A percentile compares a stretch with the other conserved stretches of the same genome.
phyloP scores from a whole-genome alignment of 2,113 vertebrate species.

The Oriolus oriolus region DNA sequence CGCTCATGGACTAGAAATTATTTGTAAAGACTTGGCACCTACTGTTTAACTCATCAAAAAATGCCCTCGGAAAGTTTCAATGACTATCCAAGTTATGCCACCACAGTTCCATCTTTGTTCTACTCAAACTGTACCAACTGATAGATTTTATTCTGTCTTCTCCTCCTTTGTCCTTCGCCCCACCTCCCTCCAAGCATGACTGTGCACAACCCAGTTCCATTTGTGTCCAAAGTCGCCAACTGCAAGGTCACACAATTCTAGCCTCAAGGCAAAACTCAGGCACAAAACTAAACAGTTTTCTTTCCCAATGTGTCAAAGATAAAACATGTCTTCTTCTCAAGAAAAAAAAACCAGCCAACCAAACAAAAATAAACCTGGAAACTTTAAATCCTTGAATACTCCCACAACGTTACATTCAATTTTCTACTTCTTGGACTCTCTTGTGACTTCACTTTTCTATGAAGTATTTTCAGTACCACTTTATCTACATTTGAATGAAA shows the following conservation, averaged over 20 bases:
- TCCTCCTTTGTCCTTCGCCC: not conserved
- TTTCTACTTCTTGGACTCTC: not conserved
- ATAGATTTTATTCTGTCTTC: not conserved
- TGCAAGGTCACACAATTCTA: not conserved
- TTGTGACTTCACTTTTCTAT: not conserved
- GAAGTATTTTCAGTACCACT: not conserved
- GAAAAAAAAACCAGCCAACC: not conserved
- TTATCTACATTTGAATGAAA: not conserved
- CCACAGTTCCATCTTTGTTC: not conserved
- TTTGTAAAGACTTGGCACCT: not conserved
- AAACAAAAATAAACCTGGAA: not conserved
- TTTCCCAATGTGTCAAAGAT: not conserved
- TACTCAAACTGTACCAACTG: not conserved
- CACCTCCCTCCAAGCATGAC: accelerated
- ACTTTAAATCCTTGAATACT: not conserved
- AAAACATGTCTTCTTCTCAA: not conserved
- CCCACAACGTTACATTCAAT: not conserved
- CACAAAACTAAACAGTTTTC: not conserved
- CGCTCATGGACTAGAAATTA: not conserved
- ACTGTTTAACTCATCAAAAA: not conserved
- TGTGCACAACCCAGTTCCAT: not conserved
- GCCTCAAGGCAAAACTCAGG: not conserved
- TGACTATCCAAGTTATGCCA: not conserved
- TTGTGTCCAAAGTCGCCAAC: not conserved
- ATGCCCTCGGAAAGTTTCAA: accelerated